phyloP scores from a whole-genome alignment of 2,888 invertebrate genomes.

The Zootermopsis nevadensis region DNA sequence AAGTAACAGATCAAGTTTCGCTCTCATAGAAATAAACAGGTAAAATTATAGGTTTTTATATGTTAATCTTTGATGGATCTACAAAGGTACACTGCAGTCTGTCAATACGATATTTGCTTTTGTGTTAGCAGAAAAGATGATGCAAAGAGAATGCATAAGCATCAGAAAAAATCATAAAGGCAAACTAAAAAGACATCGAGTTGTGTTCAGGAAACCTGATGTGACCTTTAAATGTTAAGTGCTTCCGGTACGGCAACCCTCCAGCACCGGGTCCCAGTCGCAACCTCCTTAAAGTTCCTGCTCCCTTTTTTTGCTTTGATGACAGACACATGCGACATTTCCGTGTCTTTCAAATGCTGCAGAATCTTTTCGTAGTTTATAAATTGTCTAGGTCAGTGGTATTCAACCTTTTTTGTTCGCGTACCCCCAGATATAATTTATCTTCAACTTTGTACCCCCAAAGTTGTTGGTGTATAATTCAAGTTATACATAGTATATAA shows the following conservation, averaged over 20 bases:
- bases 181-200: neutral
- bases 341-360: neutral
- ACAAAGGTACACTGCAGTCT: neutral
- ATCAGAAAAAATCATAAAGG: neutral
- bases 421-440: too few species aligned
- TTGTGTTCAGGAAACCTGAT: neutral
- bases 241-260: too few species aligned
- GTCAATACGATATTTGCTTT: neutral
- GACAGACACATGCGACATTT: neutral
- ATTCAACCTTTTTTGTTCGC: too few species aligned
- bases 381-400: too few species aligned
- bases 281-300: neutral
- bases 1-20: too few species aligned
- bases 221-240: slow-evolving; percentile 23
- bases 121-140: neutral
- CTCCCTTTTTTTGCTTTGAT: neutral
- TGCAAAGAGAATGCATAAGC: neutral
- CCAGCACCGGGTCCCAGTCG: neutral
- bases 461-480: too few species aligned
- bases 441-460: too few species aligned
- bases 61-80: too few species aligned
- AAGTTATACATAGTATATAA: too few species aligned
- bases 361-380: neutral
- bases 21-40: too few species aligned
- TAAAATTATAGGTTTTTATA: too few species aligned